A percentile compares a stretch with the other conserved stretches of the same genome.
phyloP scores from a whole-genome alignment of 2,797 vertebrate species.

The Coluber constrictor region DNA sequence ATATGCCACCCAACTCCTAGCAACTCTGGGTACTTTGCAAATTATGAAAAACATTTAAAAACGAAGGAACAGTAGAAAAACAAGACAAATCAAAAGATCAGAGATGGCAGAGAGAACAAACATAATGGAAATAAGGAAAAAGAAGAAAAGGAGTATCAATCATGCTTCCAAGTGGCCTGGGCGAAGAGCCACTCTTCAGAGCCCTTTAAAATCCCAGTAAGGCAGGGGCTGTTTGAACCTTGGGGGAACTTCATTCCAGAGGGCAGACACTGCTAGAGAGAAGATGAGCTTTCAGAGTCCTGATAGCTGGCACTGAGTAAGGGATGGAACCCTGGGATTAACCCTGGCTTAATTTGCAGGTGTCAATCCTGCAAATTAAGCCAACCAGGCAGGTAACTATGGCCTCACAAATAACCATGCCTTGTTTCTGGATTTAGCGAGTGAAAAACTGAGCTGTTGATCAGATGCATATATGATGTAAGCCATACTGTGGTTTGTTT shows the following conservation, averaged over 20 bases:
- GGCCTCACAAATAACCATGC: neutral
- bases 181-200: neutral
- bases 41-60: neutral
- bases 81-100: neutral
- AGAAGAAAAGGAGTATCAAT: neutral
- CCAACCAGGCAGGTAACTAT: neutral
- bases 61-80: neutral
- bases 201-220: neutral
- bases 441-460: neutral
- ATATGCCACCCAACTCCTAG: neutral
- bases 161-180: neutral
- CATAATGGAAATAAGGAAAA: neutral
- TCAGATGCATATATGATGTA: neutral
- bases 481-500: neutral
- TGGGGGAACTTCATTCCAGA: neutral
- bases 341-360: too few species aligned
- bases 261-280: neutral
- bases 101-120: neutral
- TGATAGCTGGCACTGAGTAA: neutral
- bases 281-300: neutral
- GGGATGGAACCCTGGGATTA: neutral
- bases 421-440: neutral
- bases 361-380: neutral
- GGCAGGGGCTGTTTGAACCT: neutral
- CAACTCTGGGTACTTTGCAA: neutral